These are phyloP conservation scores for Piliocolobus tephrosceles DNA, from an alignment of 2,113 vertebrate genomes.

Conservation along the genomic window DNA sequence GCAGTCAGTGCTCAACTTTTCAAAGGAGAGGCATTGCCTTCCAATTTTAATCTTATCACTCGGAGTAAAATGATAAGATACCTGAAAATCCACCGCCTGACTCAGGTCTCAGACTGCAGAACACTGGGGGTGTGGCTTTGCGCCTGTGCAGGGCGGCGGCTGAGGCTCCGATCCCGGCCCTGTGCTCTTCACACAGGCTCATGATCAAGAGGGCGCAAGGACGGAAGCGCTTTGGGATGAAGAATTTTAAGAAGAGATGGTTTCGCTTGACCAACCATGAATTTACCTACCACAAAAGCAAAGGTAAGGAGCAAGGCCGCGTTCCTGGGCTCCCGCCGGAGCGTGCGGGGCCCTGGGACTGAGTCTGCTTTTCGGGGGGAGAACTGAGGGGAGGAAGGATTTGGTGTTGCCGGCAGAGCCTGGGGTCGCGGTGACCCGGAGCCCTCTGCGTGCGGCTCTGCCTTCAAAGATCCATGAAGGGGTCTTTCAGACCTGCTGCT, in stretches of 20 bases:
- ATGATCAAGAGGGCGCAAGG: constrained; percentile 99
- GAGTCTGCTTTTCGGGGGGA: too few species aligned
- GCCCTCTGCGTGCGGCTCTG: neutral
- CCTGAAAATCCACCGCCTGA: neutral
- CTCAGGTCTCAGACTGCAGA: neutral
- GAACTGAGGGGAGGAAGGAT: neutral
- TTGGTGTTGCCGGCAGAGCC: neutral
- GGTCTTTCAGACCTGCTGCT: too few species aligned
- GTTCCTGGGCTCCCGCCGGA: too few species aligned
- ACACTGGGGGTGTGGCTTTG: neutral
- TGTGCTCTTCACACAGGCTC: constrained; percentile 84
- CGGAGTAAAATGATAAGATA: neutral
- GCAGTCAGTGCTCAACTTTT: neutral
- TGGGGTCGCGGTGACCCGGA: too few species aligned
- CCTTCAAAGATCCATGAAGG: too few species aligned
- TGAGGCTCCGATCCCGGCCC: neutral
- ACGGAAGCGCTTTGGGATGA: constrained; percentile 97
- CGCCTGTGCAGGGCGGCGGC: neutral
- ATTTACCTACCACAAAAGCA: constrained; percentile 97
- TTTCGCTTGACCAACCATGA: constrained; percentile 98
- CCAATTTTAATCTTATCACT: neutral
- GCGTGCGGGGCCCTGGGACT: too few species aligned
- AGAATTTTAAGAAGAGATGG: constrained; percentile 99
- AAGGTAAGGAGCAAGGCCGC: constrained; percentile 87
- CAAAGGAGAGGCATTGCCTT: neutral